phyloP scores from a whole-genome alignment of 2,797 vertebrate species.

The Sebastes cheni region DNA sequence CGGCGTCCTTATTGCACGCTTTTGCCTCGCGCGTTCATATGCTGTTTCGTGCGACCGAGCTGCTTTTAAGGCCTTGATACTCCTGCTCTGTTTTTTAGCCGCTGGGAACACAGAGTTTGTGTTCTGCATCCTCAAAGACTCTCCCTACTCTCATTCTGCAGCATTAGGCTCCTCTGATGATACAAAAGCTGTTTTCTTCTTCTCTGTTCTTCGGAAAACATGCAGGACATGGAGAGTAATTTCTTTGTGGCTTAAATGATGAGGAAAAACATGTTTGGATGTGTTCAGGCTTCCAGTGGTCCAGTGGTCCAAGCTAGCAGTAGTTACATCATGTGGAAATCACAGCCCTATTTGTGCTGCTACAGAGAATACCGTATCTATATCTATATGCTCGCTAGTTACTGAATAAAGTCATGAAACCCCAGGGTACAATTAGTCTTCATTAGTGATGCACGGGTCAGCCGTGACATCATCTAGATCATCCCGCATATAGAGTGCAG shows the following conservation, averaged over 20 bases:
- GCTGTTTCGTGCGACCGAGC: background rate
- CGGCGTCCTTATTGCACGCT: background rate
- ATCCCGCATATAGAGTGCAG: background rate
- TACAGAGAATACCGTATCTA: background rate
- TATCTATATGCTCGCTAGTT: background rate
- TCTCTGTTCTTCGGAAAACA: background rate
- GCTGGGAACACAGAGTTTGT: background rate
- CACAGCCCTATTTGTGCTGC: background rate
- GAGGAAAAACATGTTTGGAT: background rate
- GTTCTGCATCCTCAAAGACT: conserved; percentile 31
- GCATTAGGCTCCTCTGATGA: background rate
- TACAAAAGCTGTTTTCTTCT: background rate
- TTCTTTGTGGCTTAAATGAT: background rate
- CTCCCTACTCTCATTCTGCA: background rate
- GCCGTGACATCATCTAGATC: conserved; percentile 16
- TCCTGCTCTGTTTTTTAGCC: conserved; percentile 1
- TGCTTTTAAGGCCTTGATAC: background rate
- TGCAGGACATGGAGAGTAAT: background rate
- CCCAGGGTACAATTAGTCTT: conserved; percentile 39
- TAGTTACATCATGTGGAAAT: background rate
- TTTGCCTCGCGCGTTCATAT: background rate
- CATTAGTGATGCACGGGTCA: conserved; percentile 39
- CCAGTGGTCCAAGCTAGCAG: background rate
- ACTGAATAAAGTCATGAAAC: conserved; percentile 20
- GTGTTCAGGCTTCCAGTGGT: background rate